Evolutionary conservation across 2,888 invertebrate genomes (phyloP), one percentile per base, ranked within the genome.

Genomic region (Xanthorhoe spadicearia): DNA sequence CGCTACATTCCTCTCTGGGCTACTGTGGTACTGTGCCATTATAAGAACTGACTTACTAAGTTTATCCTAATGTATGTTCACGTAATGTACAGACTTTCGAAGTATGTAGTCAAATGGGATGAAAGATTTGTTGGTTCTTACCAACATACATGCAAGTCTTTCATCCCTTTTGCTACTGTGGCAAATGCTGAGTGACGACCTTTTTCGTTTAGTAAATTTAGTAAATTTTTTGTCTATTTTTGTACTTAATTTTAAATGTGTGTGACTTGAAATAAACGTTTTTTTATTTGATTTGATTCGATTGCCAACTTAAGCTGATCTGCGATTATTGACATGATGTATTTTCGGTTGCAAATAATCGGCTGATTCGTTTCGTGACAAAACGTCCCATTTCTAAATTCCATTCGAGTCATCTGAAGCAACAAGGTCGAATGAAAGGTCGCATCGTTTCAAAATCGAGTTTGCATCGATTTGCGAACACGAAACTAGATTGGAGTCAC

Each of bases 371-470:
- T 23, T 23, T 56, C 65, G 61, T 61, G 61, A 66, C 52, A 56
- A 56, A 65, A 61, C 61, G 56, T 35, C 46, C 60, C 60, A 53
- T 48, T 67, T 69, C 69, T 57, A 18, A 65, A 72, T 72, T 70
- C 69, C 59, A 48, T n/a, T 1, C 55, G 18, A 66, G 68, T 64
- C 62, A 65, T 63, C 61, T 70, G 72, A 64, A 56, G 68, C 35
- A 67, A 70, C 69, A 73, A 69, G 70, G 71, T 64, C 57, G 23
- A 15, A 23, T 19, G 54, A 72, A 74, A 74, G 72, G 72, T 71
- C 68, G 55, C 43, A 65, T 55, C 66, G 54, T 74, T 70, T 66
- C 55, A 60, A 64, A 72, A 72, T 58, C 35, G 59, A 60, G 35
- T 55, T 65, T 57, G 60, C 53, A 66, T 66, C 58, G 55, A 67